phyloP scores from a whole-genome alignment of 2,797 vertebrate species.

The Alcedo atthis region DNA sequence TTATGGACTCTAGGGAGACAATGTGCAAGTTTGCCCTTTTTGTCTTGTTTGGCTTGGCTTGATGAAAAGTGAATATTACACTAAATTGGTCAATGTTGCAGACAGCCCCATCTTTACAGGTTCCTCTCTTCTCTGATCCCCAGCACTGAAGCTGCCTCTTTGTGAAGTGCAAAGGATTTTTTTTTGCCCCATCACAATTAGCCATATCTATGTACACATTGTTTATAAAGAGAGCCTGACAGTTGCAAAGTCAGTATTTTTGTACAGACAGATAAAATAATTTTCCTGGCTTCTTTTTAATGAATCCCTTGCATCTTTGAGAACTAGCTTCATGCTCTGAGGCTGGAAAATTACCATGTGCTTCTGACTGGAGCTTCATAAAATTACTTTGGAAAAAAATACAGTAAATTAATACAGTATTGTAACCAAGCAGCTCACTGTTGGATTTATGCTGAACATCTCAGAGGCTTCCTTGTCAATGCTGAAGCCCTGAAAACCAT shows the following conservation, averaged over 20 bases:
- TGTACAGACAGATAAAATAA: not conserved
- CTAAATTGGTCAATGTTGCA: not conserved
- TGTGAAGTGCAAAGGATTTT: not conserved
- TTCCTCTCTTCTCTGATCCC: not conserved
- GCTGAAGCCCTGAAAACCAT: not conserved
- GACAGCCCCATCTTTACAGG: not conserved
- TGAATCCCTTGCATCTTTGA: not conserved
- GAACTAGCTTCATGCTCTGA: not conserved
- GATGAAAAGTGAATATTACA: not conserved
- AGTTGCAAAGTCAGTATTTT: not conserved
- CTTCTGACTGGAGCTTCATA: not conserved
- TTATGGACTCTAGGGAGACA: not conserved
- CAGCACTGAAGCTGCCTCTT: not conserved
- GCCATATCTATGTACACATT: not conserved
- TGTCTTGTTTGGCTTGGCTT: not conserved
- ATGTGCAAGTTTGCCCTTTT: not conserved
- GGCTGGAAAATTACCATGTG: conserved; percentile 15
- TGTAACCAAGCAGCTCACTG: conserved; percentile 18
- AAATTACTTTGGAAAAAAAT: conserved; percentile 30
- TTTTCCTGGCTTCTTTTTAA: not conserved
- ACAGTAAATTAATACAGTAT: not conserved
- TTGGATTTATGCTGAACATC: not conserved
- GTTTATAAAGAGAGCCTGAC: not conserved
- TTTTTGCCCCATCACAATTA: not conserved
- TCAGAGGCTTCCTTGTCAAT: not conserved